Evolutionary conservation across 2,113 vertebrate genomes (phyloP).

Genomic region (Anarhynchus alexandrinus): DNA sequence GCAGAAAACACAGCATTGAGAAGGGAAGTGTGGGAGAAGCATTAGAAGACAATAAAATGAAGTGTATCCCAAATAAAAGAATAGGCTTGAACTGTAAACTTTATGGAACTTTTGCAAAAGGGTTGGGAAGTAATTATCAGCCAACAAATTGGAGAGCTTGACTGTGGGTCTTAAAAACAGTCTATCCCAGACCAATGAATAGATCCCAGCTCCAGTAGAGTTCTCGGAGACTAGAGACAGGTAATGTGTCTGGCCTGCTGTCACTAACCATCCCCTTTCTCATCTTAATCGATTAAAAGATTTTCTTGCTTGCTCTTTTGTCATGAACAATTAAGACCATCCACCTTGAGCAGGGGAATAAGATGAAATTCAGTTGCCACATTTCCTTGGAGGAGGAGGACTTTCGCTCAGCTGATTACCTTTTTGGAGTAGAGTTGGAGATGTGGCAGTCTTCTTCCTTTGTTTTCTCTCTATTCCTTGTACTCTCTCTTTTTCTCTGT

Average conservation of each 20-base stretch:
- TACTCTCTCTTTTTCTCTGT: too few relatives aligned
- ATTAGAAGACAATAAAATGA: not conserved
- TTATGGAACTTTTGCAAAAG: not conserved
- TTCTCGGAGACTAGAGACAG: not conserved
- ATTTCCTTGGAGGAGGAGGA: too few relatives aligned
- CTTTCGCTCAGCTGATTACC: too few relatives aligned
- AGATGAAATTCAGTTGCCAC: too few relatives aligned
- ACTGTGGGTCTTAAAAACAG: not conserved
- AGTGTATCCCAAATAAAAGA: not conserved
- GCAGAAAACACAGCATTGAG: not conserved
- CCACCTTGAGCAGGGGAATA: too few relatives aligned
- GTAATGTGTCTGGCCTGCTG: not conserved
- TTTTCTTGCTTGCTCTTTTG: too few relatives aligned
- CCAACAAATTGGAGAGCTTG: not conserved
- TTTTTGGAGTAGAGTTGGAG: too few relatives aligned
- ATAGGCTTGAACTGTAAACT: not conserved
- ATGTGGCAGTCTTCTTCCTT: too few relatives aligned
- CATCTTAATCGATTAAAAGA: too few relatives aligned
- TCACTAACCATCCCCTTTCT: not conserved
- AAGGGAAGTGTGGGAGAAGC: not conserved
- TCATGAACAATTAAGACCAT: too few relatives aligned
- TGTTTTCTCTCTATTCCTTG: too few relatives aligned
- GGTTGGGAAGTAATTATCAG: not conserved
- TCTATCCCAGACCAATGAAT: not conserved
- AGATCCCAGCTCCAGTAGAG: not conserved